These are phyloP conservation scores for Macrotis lagotis DNA, from an alignment of 2,113 vertebrate genomes.

Conservation along the genomic window DNA sequence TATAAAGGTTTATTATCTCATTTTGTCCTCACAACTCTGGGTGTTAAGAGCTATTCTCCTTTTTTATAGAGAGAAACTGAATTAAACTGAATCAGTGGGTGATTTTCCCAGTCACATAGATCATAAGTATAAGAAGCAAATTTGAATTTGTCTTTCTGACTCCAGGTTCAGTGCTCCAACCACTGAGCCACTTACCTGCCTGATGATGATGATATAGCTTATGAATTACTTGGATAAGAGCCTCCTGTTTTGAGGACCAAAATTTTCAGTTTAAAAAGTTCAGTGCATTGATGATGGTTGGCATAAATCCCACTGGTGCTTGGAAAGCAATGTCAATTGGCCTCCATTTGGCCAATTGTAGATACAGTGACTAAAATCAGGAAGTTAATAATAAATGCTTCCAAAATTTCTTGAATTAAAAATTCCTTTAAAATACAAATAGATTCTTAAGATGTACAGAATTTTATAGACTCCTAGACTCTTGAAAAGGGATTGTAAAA, in stretches of 20 bases:
- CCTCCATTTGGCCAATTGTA: background rate
- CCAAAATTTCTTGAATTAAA: background rate
- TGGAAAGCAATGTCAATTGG: background rate
- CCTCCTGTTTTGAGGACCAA: background rate
- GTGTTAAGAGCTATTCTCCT: background rate
- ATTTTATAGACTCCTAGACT: background rate
- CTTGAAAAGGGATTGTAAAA: background rate
- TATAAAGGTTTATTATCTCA: background rate
- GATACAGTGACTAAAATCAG: background rate
- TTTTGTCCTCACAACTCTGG: background rate
- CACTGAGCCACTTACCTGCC: background rate
- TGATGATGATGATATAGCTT: background rate
- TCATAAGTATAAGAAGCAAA: background rate
- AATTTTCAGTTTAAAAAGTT: background rate
- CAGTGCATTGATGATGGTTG: background rate
- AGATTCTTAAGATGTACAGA: background rate
- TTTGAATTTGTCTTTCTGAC: background rate
- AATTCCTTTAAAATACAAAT: background rate
- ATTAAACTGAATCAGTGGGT: background rate
- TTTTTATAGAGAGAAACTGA: background rate
- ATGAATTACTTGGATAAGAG: background rate
- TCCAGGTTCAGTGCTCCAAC: background rate
- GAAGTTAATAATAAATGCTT: background rate
- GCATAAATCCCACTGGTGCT: background rate
- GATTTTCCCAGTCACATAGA: background rate